Evolutionary conservation across 2,888 invertebrate genomes (phyloP), one percentile per base, ranked within the genome.

Genomic region (Dicyrtoma fusca): DNA sequence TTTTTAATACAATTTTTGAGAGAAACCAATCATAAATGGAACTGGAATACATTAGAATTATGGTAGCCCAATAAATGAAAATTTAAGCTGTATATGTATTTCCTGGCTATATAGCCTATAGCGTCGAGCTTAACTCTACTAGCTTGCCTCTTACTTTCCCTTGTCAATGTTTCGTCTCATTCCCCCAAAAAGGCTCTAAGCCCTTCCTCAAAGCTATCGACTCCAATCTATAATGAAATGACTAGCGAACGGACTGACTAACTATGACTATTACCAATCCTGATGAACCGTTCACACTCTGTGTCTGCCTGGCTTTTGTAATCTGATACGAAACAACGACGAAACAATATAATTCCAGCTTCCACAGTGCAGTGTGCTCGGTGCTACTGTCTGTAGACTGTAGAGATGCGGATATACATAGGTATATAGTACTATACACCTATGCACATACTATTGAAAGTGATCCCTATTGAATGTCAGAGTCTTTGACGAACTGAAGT

Each of bases 201-300:
- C 53, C 21, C 53, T 53, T 53, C 19, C 17, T 53, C 44, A 61
- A 34, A 34, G 34, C 34, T 34, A 34, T 34, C 34, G 34, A 34
- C 34, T 34, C 8, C 34, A 34, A 34, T 61, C 17, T 44, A 17
- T 61, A 61, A 61, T 61, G 53, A 57, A 68, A 68, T 68, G 66
- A 68, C 66, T 68, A 68, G 55, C 55, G 55, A 68, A 44, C 66
- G 51, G 19, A 55, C 17, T 68, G 66, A 68, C 66, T 68, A 68
- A 68, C 55, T 68, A 55, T 34, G 26, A 42, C 59, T n/a, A n/a
- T 34, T 34, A 34, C 34, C 11, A 49, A 8, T 23, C 14, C 59
- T 68, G 66, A 68, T 68, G 66, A 68, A 68, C 34, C 55, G 51
- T 42, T 10, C 51, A 34, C n/a, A n/a, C 23, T 1, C 11, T 14